These are phyloP conservation scores for Epistrophe eligans DNA, from an alignment of 2,888 invertebrate species.

Conservation along the genomic window DNA sequence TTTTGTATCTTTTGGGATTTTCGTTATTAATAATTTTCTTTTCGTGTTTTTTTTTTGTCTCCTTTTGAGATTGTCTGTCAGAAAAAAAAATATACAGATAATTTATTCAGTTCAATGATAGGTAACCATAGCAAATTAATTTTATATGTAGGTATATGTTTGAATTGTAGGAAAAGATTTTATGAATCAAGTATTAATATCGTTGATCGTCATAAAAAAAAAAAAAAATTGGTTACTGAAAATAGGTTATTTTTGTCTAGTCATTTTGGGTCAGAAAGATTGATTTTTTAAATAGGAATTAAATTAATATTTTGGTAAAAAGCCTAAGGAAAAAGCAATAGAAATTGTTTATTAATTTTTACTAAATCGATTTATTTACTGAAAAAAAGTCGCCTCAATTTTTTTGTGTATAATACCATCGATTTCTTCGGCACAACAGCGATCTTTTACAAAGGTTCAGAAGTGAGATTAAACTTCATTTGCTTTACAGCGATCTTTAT, in stretches of 20 bases:
- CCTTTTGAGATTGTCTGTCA: conserved; percentile 16
- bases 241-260: background rate
- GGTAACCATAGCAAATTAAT: background rate
- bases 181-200: background rate
- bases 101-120: conserved; percentile 39
- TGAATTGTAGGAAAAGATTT: background rate
- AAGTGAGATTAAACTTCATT: no score
- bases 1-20: conserved; percentile 35
- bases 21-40: conserved; percentile 32
- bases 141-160: background rate
- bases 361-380: no score
- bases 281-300: no score
- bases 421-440: no score
- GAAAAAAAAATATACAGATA: background rate
- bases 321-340: no score
- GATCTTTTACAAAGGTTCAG: no score
- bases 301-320: no score
- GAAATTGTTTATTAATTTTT: no score
- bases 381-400: no score
- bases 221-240: background rate
- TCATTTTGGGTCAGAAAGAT: background rate
- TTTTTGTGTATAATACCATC: no score
- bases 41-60: background rate
- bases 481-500: no score
- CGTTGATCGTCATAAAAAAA: background rate